These are phyloP conservation scores for Rhadinocentrus ornatus DNA, from an alignment of 2,797 vertebrate genomes.

Conservation along the genomic window DNA sequence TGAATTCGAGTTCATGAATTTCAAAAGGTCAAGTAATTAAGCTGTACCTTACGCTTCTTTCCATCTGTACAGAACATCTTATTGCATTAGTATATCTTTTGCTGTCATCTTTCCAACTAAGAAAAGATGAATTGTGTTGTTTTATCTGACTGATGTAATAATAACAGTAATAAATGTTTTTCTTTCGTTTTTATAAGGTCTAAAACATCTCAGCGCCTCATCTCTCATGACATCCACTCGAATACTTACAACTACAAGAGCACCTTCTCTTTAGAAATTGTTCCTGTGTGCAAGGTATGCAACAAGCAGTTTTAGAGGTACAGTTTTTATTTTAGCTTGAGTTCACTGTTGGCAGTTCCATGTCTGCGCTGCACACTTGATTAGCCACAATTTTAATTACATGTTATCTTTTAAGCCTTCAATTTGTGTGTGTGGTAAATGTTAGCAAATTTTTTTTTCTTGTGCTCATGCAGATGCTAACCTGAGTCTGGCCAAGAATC, in stretches of 20 bases:
- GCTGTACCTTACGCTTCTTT: neutral
- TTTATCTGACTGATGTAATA: neutral
- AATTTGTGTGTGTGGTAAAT: neutral
- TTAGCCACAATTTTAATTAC: neutral
- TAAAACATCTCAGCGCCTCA: slow-evolving; percentile 94
- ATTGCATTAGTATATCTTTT: neutral
- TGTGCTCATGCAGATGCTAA: too few relatives aligned
- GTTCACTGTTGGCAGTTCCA: neutral
- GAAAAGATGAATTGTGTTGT: neutral
- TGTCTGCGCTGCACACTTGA: neutral
- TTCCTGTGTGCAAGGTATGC: slow-evolving; percentile 95
- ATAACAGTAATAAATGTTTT: neutral
- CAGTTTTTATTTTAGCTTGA: neutral
- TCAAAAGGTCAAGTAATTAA: neutral
- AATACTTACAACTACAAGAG: slow-evolving; percentile 98
- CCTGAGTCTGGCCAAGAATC: too few relatives aligned
- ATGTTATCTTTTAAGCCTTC: neutral
- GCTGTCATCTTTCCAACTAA: neutral
- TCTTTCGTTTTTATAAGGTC: slow-evolving; percentile 82
- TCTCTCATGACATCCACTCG: slow-evolving; percentile 96
- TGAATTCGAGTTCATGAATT: neutral
- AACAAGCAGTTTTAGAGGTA: neutral
- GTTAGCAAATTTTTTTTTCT: slow-evolving; percentile 5
- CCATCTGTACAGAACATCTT: neutral
- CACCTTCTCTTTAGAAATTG: slow-evolving; percentile 96